Base-by-base conservation (phyloP, 1,140 invertebrate genomes). In the Temnothorax nylanderi region DNA sequence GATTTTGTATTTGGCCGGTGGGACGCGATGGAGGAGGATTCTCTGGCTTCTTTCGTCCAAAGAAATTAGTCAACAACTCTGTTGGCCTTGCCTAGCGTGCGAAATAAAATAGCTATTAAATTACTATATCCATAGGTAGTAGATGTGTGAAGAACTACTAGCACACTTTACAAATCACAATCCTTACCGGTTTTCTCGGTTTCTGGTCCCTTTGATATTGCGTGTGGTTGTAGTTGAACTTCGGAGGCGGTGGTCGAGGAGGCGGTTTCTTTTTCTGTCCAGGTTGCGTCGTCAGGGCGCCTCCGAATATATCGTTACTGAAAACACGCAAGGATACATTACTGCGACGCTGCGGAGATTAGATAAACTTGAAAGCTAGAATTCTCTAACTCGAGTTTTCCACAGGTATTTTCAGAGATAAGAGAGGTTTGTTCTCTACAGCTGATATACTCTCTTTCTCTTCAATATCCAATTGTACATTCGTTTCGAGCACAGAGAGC, bases 241-340 rank as follows among this genome's bases (percentile, higher is more conserved):
- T 95, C 1, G 95, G 95, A 18, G 95, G 95, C 21, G 95, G 95
- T 18, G 95, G 95, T 21, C 95, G 86, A 13, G 95, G 95, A 6
- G 95, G 95, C 84, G 95, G 95, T 86, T 95, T 95, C 75, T 95
- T 95, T 85, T 95, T 95, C 34, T 94, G 94, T 71, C 90, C 54
- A 47, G 91, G 82, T 58, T 92, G 91, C 76, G 88, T 80, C 26
- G 72, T 89, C 60, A 91, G 88, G 26, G 86, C 80, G 47, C 91
- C 89, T 13, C 89, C 92, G 67, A 93, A 94, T 51, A 92, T 90
- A 86, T 95, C 92, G 69, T 93, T 94, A 62, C 94, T 93, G 62
- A n/a, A 90, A 86, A 60, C 62, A 88, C 37, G 41, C 8, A 87
- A 71, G 21, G 4, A 49, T 44, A 82, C 4, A 34, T 74, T 0